These are phyloP conservation scores for Astropecten irregularis DNA, from an alignment of 53 echinoderm and acorn worm species.

Conservation along the genomic window DNA sequence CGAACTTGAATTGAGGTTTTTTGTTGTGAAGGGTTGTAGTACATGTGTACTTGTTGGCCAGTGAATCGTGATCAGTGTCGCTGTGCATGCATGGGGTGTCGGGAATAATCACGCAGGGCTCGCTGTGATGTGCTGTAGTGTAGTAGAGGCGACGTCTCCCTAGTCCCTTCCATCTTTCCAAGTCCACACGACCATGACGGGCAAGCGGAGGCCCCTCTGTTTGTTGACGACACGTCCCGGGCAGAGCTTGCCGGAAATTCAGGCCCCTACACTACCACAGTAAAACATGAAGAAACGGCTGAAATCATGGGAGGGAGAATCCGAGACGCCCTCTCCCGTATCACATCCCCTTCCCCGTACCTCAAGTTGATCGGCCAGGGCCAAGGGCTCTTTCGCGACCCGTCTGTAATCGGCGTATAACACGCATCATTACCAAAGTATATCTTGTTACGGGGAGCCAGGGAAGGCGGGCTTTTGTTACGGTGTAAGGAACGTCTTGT, in stretches of 20 bases:
- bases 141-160: too few species aligned
- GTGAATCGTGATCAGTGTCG: too few species aligned
- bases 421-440: constrained; percentile 58
- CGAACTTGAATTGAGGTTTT: too few species aligned
- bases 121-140: too few species aligned
- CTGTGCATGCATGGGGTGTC: too few species aligned
- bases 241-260: constrained; percentile 31
- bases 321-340: constrained; percentile 24
- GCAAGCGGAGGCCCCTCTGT: neutral
- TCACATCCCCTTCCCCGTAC: neutral
- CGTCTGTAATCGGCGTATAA: constrained; percentile 31
- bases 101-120: too few species aligned
- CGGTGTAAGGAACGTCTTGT: neutral
- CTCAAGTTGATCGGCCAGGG: constrained; percentile 3
- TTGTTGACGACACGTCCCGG: constrained; percentile 39
- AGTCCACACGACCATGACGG: constrained; percentile 56
- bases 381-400: constrained; percentile 20
- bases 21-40: too few species aligned
- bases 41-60: too few species aligned
- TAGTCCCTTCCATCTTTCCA: constrained; percentile 1
- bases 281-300: neutral
- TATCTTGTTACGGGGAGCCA: constrained; percentile 43
- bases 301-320: constrained; percentile 1
- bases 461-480: constrained; percentile 28
- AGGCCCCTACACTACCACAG: too few species aligned